Percentiles rank a stretch among this genome's conserved stretches.
Conservation (phyloP, 2,797 vertebrate species). For the Gobionotothen gibberifrons region DNA sequence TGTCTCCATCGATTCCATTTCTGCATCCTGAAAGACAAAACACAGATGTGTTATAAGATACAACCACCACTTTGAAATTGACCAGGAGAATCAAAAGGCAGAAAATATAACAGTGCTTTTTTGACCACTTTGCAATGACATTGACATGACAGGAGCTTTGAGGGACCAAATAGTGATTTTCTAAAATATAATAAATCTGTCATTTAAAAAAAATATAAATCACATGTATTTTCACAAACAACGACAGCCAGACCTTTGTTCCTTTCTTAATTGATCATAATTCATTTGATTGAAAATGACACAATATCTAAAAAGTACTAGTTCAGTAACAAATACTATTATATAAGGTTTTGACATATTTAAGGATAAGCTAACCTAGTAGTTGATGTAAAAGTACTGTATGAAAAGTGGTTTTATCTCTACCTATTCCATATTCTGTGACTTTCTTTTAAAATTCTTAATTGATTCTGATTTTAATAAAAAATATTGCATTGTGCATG, state of each 20-base stretch:
- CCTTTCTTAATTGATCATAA: neutral
- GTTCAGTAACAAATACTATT: too few species aligned
- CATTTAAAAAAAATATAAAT: neutral
- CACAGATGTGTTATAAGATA: constrained; percentile 2
- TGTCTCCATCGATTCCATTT: constrained; percentile 73
- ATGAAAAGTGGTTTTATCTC: neutral
- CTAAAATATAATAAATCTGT: neutral
- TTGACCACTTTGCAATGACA: neutral
- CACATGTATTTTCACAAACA: neutral
- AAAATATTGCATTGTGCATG: neutral
- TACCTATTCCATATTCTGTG: neutral
- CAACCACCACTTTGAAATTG: neutral
- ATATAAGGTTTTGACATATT: too few species aligned
- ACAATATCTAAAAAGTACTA: too few species aligned
- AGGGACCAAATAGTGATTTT: neutral
- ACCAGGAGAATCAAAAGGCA: neutral
- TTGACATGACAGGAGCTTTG: neutral
- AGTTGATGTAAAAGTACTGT: too few species aligned
- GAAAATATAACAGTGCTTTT: neutral
- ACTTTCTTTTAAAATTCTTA: neutral
- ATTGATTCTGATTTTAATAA: neutral
- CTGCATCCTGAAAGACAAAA: constrained; percentile 77
- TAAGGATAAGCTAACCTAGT: too few species aligned
- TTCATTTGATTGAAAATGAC: neutral
- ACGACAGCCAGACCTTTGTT: neutral